Conservation (phyloP, 2,797 vertebrate species). For the Leuciscus waleckii region DNA sequence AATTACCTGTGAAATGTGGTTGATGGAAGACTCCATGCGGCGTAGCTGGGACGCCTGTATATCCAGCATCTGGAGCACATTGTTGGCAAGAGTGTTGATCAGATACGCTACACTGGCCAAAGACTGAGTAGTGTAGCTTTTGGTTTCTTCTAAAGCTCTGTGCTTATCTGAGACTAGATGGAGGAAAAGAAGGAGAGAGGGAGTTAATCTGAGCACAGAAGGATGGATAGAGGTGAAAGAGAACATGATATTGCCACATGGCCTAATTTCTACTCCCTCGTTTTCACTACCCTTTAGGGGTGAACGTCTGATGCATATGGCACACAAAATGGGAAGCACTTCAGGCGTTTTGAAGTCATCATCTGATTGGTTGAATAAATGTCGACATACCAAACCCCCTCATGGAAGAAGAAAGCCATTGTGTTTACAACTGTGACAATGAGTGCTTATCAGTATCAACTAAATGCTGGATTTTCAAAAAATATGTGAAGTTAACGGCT, state of each 20-base stretch:
- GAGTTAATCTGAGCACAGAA: background rate
- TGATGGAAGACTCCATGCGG: constrained; percentile 98
- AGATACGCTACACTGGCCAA: constrained; percentile 97
- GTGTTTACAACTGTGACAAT: no score
- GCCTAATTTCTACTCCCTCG: background rate
- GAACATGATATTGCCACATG: constrained; percentile 4
- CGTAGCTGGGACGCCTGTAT: constrained; percentile 97
- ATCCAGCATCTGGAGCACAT: constrained; percentile 98
- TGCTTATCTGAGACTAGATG: constrained; percentile 92
- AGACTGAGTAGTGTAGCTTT: constrained; percentile 97
- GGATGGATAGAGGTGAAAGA: constrained; percentile 18
- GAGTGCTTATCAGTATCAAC: no score
- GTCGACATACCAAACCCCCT: no score
- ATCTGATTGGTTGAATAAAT: no score
- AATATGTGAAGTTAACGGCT: no score
- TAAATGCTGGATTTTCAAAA: no score
- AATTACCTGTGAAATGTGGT: constrained; percentile 95
- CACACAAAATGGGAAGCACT: no score
- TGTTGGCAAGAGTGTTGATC: constrained; percentile 99
- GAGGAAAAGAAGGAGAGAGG: background rate
- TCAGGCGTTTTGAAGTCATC: no score
- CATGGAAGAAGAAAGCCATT: no score
- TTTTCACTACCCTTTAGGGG: background rate
- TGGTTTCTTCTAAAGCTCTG: constrained; percentile 96
- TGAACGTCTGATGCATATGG: no score